These are phyloP conservation scores for Xenus cinereus DNA, from an alignment of 2,113 vertebrate genomes.

Conservation along the genomic window DNA sequence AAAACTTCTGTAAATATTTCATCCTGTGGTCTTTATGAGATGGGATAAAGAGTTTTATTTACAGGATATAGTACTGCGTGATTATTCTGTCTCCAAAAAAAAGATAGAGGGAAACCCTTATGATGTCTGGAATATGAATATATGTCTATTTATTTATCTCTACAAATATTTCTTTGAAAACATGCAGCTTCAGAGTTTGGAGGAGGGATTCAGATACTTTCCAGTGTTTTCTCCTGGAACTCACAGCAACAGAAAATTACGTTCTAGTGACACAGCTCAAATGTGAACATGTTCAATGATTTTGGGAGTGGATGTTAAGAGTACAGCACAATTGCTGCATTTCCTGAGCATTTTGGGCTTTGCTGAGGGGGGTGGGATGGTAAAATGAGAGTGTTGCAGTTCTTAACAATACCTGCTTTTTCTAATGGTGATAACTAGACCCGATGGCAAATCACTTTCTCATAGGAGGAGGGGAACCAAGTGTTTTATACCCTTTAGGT, in stretches of 20 bases:
- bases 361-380: not conserved
- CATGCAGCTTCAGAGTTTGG: not conserved
- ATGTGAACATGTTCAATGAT: not conserved
- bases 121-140: not conserved
- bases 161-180: not conserved
- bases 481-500: not conserved
- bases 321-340: not conserved
- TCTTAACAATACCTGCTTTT: not conserved
- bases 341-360: not conserved
- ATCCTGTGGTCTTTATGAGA: not conserved
- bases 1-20: not conserved
- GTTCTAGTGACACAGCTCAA: not conserved
- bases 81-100: not conserved
- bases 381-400: not conserved
- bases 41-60: not conserved
- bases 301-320: not conserved
- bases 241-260: not conserved
- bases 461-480: not conserved
- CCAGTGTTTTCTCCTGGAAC: not conserved
- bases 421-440: not conserved
- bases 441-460: not conserved
- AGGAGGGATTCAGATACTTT: not conserved
- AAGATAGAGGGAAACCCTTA: not conserved
- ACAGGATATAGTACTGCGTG: not conserved
- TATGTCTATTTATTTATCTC: not conserved